These are phyloP conservation scores for Xylocopa sonorina DNA, from an alignment of 1,140 invertebrate genomes.

Conservation along the genomic window DNA sequence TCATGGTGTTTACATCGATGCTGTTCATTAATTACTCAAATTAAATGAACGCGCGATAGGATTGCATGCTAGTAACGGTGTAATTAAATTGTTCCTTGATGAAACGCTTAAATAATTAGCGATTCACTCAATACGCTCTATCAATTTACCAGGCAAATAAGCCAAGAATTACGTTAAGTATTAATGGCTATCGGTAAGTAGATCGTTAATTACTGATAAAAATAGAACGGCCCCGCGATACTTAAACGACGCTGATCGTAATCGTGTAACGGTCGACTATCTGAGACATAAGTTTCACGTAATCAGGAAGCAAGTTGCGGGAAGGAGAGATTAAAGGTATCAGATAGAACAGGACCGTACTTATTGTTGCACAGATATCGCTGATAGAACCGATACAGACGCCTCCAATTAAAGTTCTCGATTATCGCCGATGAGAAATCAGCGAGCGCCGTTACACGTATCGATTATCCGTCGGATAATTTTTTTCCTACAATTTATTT, in stretches of 20 bases:
- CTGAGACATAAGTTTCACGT: slow-evolving; percentile 31
- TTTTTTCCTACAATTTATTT: slow-evolving; percentile 16
- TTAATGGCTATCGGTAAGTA: no score
- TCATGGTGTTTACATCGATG: no score
- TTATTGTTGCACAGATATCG: slow-evolving; percentile 40
- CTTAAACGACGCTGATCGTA: background rate
- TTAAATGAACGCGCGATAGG: no score
- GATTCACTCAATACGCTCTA: background rate
- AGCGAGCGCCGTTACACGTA: slow-evolving; percentile 4
- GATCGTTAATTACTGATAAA: slow-evolving; percentile 10
- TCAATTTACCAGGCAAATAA: background rate
- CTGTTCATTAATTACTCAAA: no score
- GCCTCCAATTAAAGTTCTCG: slow-evolving; percentile 53
- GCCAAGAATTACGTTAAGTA: background rate
- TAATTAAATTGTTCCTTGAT: no score
- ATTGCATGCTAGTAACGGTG: no score
- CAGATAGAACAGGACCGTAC: slow-evolving; percentile 41
- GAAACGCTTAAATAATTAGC: background rate
- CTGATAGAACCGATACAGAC: slow-evolving; percentile 44
- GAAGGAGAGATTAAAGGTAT: slow-evolving; percentile 39
- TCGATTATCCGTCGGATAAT: slow-evolving; percentile 29
- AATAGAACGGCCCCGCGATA: background rate
- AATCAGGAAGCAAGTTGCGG: slow-evolving; percentile 24
- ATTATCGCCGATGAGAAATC: slow-evolving; percentile 55
- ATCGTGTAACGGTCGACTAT: background rate